Evolutionary conservation across 2,797 vertebrate genomes (phyloP), one percentile per base, ranked within the genome.

Genomic region (Bovichtus variegatus): DNA sequence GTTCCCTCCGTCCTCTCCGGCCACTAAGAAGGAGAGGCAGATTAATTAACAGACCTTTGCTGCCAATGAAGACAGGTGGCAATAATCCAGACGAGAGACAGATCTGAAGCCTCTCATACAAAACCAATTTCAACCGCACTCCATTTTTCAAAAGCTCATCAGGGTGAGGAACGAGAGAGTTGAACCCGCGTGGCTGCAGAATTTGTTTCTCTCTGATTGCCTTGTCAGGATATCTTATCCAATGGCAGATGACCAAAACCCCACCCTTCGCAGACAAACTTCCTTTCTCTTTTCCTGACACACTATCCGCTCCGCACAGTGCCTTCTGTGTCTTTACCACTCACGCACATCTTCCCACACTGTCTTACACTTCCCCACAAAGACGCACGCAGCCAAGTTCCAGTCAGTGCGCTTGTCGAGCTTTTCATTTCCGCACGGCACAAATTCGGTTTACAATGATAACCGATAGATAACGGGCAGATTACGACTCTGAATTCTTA

Each of bases 71-170:
- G 95, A 96, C 94, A 94, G 94, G 95, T 95, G 94, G 94, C 95
- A 91, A 92, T 95, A 93, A 95, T 95, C 92, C 92, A 93, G 92
- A 94, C 92, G 94, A 93, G 91, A 88, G 89, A 93, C 92, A 91
- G 87, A 94, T 93, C 89, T 94, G 91, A 94, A 94, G 90, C 91
- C 91, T 75, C 93, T 93, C 93, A 92, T 93, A 94, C 93, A 93
- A 93, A 95, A 95, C 94, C 93, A 95, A 94, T 95, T 95, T 92
- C 90, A 89, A 80, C 91, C 73, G 61, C 80, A 80, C 92, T 93
- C 90, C 93, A 94, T 94, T 94, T 95, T 92, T 94, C 91, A 94
- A 94, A 95, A 95, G 93, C 93, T 95, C 93, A 95, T 94, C 95
- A 93, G 90, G 81, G 88, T 94, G 94, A 95, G 89, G 91, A 91